Evolutionary conservation across 2,888 invertebrate genomes (phyloP).

Genomic region (Lordiphosa fenestrarum): DNA sequence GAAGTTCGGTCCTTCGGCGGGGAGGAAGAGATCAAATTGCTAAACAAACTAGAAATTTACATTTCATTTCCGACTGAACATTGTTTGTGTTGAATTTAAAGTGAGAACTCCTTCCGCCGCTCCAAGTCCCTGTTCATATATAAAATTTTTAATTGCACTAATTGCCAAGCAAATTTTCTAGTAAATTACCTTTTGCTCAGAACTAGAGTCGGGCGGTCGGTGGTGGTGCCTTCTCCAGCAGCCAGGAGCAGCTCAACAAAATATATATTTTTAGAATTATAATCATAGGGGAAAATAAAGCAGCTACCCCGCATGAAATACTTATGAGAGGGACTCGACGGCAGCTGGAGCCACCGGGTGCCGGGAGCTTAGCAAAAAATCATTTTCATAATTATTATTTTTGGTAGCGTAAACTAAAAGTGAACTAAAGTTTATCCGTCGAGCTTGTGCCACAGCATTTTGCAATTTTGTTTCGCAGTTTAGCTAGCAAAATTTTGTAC

Average conservation of each 20-base stretch:
- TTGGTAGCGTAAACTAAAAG: conserved; percentile 58
- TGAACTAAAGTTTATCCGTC: conserved; percentile 45
- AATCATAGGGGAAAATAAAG: conserved; percentile 44
- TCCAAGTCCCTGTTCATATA: conserved; percentile 29
- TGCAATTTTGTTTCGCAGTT: not conserved
- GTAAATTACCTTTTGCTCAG: conserved; percentile 68
- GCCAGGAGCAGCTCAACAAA: conserved; percentile 28
- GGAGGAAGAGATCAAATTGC: conserved; percentile 65
- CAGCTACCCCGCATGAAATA: conserved; percentile 3
- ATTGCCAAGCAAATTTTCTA: conserved; percentile 76
- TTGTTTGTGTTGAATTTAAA: conserved; percentile 5
- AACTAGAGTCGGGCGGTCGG: conserved; percentile 30
- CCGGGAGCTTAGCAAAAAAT: conserved; percentile 39
- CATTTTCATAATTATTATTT: conserved; percentile 69
- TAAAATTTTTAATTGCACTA: conserved; percentile 65
- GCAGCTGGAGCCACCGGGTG: not conserved
- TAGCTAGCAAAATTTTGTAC: conserved; percentile 7
- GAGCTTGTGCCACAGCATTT: conserved; percentile 26
- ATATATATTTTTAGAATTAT: conserved; percentile 63
- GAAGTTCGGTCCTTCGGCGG: conserved; percentile 60
- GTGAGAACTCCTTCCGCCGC: conserved; percentile 5
- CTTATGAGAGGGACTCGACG: conserved; percentile 5
- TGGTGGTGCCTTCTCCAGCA: conserved; percentile 14
- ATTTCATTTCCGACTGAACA: conserved; percentile 36
- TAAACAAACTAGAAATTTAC: conserved; percentile 58